Evolutionary conservation across 2,888 invertebrate species (phyloP).

Genomic region (Lypha dubia): DNA sequence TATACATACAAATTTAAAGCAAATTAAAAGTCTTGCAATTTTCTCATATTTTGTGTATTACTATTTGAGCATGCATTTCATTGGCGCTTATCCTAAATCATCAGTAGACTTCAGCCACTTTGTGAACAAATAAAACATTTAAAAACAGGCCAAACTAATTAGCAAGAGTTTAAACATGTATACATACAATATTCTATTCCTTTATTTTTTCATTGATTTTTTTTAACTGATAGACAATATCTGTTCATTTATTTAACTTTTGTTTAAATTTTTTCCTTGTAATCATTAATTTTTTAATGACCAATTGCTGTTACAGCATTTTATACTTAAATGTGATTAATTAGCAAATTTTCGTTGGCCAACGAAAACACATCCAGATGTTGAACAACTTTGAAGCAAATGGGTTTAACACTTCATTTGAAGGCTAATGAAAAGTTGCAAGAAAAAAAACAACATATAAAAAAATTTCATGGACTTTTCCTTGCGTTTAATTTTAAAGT

Average conservation of each 20-base stretch:
- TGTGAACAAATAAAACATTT: too few species aligned
- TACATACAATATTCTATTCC: not conserved
- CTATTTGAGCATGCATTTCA: too few species aligned
- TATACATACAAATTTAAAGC: too few species aligned
- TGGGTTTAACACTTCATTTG: slow-evolving; percentile 45
- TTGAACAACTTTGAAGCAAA: slow-evolving; percentile 33
- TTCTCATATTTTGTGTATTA: too few species aligned
- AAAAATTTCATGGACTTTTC: not conserved
- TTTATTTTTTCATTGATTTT: slow-evolving; percentile 48
- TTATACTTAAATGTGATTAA: slow-evolving; percentile 62
- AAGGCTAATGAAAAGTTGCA: slow-evolving; percentile 30
- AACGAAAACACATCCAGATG: slow-evolving; percentile 19
- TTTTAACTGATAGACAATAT: slow-evolving; percentile 55
- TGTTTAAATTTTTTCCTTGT: slow-evolving; percentile 51
- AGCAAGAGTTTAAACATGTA: not conserved
- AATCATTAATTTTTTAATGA: slow-evolving; percentile 60
- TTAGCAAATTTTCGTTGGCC: slow-evolving; percentile 50
- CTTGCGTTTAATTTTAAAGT: not conserved
- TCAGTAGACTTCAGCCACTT: too few species aligned
- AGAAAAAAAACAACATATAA: slow-evolving; percentile 6
- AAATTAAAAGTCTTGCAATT: too few species aligned
- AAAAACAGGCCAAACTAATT: too few species aligned
- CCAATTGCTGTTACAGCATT: slow-evolving; percentile 57
- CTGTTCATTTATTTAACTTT: slow-evolving; percentile 59
- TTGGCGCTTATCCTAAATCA: too few species aligned